Evolutionary conservation across 2,888 invertebrate species (phyloP).

Genomic region (Hypercompe scribonia): DNA sequence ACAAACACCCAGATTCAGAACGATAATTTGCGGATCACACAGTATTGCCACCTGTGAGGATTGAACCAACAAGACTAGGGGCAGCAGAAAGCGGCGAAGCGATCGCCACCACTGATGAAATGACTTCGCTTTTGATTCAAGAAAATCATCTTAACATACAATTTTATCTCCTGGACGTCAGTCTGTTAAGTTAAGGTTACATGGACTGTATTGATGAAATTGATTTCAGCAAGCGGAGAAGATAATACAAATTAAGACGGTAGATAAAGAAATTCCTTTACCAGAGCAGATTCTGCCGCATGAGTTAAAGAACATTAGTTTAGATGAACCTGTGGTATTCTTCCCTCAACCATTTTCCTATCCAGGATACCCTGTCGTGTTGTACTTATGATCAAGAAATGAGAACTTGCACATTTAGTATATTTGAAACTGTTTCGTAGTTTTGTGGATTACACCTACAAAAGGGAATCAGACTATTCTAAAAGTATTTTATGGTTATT

Average conservation of each 20-base stretch:
- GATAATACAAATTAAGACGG: neutral
- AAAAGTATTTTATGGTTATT: too few species aligned
- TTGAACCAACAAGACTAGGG: too few species aligned
- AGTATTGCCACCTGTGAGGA: too few species aligned
- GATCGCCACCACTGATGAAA: too few species aligned
- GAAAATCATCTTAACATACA: neutral
- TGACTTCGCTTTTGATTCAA: neutral
- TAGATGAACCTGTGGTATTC: constrained; percentile 67
- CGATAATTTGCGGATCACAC: too few species aligned
- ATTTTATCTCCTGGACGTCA: neutral
- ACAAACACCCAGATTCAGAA: too few species aligned
- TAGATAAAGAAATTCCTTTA: constrained; percentile 4
- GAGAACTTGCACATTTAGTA: neutral
- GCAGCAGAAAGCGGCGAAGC: too few species aligned
- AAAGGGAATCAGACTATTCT: neutral
- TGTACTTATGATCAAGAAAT: constrained; percentile 60
- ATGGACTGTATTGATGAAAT: neutral
- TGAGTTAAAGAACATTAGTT: constrained; percentile 61
- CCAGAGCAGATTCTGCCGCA: constrained; percentile 69
- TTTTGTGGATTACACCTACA: neutral
- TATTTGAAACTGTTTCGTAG: neutral
- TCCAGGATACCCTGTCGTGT: constrained; percentile 76
- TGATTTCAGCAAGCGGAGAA: constrained; percentile 4
- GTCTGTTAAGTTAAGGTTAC: neutral
- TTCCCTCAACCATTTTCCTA: constrained; percentile 77